These are phyloP conservation scores for Ariolimax columbianus DNA, from an alignment of 2,888 invertebrate species.

Conservation along the genomic window DNA sequence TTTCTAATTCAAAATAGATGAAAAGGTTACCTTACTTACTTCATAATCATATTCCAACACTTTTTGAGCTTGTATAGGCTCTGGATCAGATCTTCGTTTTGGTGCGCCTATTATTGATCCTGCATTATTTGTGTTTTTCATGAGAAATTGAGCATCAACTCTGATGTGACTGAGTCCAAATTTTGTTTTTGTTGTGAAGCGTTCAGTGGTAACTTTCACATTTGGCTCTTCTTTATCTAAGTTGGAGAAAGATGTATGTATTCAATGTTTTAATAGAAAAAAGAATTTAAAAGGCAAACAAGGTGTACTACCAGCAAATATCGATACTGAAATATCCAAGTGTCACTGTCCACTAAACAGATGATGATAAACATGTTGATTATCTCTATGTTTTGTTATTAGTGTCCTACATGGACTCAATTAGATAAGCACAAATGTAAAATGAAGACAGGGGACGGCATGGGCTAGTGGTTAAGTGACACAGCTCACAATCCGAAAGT, in stretches of 20 bases:
- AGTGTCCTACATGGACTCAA: too few species aligned
- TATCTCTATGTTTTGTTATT: too few species aligned
- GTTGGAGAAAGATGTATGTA: background rate
- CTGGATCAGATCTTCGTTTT: background rate
- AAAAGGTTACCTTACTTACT: slow-evolving; percentile 12
- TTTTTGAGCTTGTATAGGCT: background rate
- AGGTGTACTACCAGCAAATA: too few species aligned
- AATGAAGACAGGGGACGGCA: too few species aligned
- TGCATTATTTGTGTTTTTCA: slow-evolving; percentile 34
- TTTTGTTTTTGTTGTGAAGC: slow-evolving; percentile 6
- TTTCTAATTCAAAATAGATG: background rate
- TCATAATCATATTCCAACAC: slow-evolving; percentile 15
- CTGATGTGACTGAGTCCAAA: slow-evolving; percentile 41
- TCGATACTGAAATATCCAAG: too few species aligned
- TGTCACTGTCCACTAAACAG: too few species aligned
- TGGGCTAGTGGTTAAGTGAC: too few species aligned
- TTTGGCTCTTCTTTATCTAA: background rate
- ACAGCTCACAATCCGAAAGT: too few species aligned
- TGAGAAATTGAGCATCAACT: slow-evolving; percentile 31
- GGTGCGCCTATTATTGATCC: background rate
- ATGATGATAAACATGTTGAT: too few species aligned
- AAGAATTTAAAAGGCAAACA: too few species aligned
- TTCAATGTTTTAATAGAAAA: too few species aligned
- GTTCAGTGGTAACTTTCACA: background rate
- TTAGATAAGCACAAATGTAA: too few species aligned